Evolutionary conservation across 2,888 invertebrate species (phyloP).

Genomic region (Machimus rusticus): DNA sequence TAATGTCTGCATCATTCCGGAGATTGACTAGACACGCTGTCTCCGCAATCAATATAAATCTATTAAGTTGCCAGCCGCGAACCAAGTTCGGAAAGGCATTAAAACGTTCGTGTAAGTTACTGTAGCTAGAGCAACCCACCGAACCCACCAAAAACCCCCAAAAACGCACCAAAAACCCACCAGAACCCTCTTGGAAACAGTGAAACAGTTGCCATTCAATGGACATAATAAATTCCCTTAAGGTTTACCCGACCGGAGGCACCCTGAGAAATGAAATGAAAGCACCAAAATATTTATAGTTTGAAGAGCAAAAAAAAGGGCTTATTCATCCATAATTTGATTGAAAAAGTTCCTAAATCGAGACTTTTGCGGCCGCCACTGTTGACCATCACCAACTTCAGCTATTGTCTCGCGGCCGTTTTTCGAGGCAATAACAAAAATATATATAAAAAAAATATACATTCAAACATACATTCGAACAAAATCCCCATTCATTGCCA

Average conservation of each 20-base stretch:
- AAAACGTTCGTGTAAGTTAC: neutral
- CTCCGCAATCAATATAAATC: neutral
- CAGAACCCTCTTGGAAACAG: neutral
- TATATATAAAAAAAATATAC: neutral
- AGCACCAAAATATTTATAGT: neutral
- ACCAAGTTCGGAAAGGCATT: neutral
- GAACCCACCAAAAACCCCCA: neutral
- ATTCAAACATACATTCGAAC: neutral
- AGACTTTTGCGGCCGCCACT: neutral
- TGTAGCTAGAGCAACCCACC: neutral
- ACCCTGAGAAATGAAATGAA: neutral
- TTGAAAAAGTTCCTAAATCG: neutral
- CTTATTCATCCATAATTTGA: neutral
- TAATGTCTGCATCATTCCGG: neutral
- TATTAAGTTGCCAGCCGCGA: neutral
- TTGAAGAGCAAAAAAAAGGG: neutral
- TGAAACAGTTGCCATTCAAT: neutral
- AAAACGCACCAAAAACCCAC: neutral
- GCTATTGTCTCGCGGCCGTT: neutral
- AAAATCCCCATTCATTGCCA: neutral
- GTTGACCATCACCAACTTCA: neutral
- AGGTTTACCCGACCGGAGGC: neutral
- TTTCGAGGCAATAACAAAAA: neutral
- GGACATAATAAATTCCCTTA: neutral
- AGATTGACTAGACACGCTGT: neutral